These are phyloP conservation scores for Pseudococcus viburni DNA, from an alignment of 2,888 invertebrate genomes.

Conservation along the genomic window DNA sequence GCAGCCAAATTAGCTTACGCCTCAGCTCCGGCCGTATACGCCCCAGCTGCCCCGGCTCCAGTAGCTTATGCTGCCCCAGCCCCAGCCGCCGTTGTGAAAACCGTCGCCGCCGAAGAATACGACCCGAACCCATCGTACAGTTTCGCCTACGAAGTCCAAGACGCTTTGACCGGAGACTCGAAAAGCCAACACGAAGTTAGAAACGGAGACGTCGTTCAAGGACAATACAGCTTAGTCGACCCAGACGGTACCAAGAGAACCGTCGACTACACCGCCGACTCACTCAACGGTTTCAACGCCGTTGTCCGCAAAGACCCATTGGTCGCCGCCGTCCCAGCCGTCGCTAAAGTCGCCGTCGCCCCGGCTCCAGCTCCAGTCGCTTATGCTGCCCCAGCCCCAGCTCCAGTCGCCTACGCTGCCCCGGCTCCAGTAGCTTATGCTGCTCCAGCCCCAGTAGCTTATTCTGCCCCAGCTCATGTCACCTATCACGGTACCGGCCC, in stretches of 20 bases:
- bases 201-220: conserved; percentile 69
- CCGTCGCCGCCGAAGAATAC: conserved; percentile 68
- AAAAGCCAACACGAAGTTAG: conserved; percentile 69
- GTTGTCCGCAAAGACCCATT: conserved; percentile 69
- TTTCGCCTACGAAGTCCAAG: conserved; percentile 69
- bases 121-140: conserved; percentile 69
- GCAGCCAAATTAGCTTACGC: conserved; percentile 21
- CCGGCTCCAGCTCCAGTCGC: conserved; percentile 56
- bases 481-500: neutral
- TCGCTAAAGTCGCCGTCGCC: conserved; percentile 30
- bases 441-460: conserved; percentile 44
- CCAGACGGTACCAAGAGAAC: conserved; percentile 69
- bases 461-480: conserved; percentile 30
- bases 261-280: conserved; percentile 70
- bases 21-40: conserved; percentile 5
- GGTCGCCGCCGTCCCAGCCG: conserved; percentile 59
- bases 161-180: conserved; percentile 69
- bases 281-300: conserved; percentile 70
- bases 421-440: neutral
- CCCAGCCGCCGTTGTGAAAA: conserved; percentile 74
- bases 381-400: conserved; percentile 55
- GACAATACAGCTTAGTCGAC: conserved; percentile 69
- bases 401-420: conserved; percentile 18
- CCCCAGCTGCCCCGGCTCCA: neutral
- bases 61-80: conserved; percentile 15